Evolutionary conservation across 2,797 vertebrate species (phyloP).

Genomic region (Diceros bicornis): DNA sequence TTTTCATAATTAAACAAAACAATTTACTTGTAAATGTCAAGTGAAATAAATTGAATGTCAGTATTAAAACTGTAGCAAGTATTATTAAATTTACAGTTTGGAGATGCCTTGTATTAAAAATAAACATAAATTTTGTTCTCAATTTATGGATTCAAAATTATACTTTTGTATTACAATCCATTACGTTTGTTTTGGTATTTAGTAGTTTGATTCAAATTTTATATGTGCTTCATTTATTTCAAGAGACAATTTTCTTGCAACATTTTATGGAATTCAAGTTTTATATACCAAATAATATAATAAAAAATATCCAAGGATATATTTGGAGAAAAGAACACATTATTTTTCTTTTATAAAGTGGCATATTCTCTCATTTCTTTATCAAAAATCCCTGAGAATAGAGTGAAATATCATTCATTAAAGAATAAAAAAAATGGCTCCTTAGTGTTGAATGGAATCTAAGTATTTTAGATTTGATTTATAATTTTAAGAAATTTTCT

Average conservation of each 20-base stretch:
- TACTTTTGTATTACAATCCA: not conserved
- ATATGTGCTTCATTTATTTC: not conserved
- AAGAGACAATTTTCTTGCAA: not conserved
- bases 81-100: not conserved
- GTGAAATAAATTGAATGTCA: not conserved
- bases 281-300: not conserved
- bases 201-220: not conserved
- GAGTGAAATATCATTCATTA: not conserved
- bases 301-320: not conserved
- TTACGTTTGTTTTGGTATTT: not conserved
- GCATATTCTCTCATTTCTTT: not conserved
- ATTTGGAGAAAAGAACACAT: not conserved
- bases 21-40: not conserved
- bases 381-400: not conserved
- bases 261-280: not conserved
- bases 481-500: not conserved
- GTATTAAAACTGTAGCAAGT: not conserved
- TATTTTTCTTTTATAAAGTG: not conserved
- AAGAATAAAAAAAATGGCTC: not conserved
- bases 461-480: not conserved
- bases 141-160: not conserved
- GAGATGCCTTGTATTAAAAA: not conserved
- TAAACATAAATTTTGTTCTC: not conserved
- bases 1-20: not conserved
- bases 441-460: not conserved